Percentiles rank a stretch among this genome's conserved stretches.
phyloP scores from a whole-genome alignment of 2,797 vertebrate species.

The Coregonus ussuriensis region DNA sequence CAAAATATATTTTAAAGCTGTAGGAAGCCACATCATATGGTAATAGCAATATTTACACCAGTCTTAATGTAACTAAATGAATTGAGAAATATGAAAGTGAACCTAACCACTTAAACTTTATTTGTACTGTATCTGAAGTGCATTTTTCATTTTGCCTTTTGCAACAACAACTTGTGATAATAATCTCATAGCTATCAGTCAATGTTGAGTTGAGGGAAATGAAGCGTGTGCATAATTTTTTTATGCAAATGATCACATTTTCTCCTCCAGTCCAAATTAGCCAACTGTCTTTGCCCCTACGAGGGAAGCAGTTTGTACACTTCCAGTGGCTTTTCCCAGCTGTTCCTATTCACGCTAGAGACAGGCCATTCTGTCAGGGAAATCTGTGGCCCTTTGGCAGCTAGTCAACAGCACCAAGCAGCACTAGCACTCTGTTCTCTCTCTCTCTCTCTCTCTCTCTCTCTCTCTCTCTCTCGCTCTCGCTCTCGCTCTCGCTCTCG shows the following conservation, averaged over 20 bases:
- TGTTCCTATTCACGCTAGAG: slow-evolving; percentile 26
- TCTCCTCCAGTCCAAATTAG: slow-evolving; percentile 30
- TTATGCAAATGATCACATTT: slow-evolving; percentile 36
- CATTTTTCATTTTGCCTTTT: slow-evolving; percentile 7
- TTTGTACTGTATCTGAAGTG: slow-evolving; percentile 2
- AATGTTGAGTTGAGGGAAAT: slow-evolving; percentile 1
- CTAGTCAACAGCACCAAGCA: slow-evolving; percentile 27
- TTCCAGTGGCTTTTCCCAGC: slow-evolving; percentile 38
- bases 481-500: neutral
- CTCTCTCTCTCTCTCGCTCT: slow-evolving; percentile 4
- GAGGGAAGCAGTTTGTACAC: slow-evolving; percentile 26
- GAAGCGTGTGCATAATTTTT: slow-evolving; percentile 18
- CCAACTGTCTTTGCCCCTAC: slow-evolving; percentile 35
- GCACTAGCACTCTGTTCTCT: slow-evolving; percentile 22
- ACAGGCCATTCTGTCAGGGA: slow-evolving; percentile 43
- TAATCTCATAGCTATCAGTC: slow-evolving; percentile 19
- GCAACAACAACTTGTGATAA: neutral
- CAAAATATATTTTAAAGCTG: slow-evolving; percentile 36
- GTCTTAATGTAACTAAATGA: slow-evolving; percentile 10
- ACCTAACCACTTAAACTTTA: neutral
- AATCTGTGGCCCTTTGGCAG: slow-evolving; percentile 42
- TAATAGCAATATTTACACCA: slow-evolving; percentile 40
- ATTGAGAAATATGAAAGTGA: slow-evolving; percentile 7
- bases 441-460: neutral
- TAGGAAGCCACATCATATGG: slow-evolving; percentile 27